Base-by-base conservation (phyloP, 2,888 invertebrate species). In the Sarcophaga rosellei region DNA sequence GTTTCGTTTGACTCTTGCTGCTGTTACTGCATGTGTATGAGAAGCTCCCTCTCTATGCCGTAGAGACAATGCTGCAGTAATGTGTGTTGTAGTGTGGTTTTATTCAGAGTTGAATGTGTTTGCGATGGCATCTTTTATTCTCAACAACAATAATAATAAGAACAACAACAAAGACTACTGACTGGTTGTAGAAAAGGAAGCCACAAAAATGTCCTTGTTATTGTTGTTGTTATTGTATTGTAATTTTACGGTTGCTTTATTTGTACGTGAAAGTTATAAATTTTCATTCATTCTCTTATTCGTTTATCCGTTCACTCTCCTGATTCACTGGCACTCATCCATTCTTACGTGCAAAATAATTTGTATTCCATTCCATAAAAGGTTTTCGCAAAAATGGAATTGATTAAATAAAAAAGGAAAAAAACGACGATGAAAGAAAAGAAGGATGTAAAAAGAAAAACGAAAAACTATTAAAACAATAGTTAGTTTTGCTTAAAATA, bases 191-290 rank as follows among this genome's bases (percentile, higher is more conserved):
- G 17, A 73, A 68, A 83, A 81, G 76, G 86, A 88, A 88, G 87
- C 88, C 88, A 81, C 87, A 88, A 68, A 87, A 88, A 86, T 87
- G 87, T 86, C 84, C 86, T 88, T 85, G 87, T 81, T 53, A 17
- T 15, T 53, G 53, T 53, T 47, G 47, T 15, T 53, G 53, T 53
- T 85, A 86, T 81, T 89, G 81, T 88, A 81, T 84, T 90, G 89
- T 89, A 90, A 91, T 91, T 91, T 91, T 91, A 91, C 90, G 91
- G 89, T 89, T 89, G 89, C 88, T 90, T 90, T 89, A 89, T 88
- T 88, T 89, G 81, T 84, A 88, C 90, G 89, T 90, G 89, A 90
- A 90, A 81, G 89, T 89, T 89, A 89, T 90, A 90, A 90, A 90
- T 90, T 91, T 89, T 86, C 88, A 85, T 53, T 12, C 53, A 53